Conservation (phyloP, 1,140 invertebrate genomes). For the Drosophila murphyi region DNA sequence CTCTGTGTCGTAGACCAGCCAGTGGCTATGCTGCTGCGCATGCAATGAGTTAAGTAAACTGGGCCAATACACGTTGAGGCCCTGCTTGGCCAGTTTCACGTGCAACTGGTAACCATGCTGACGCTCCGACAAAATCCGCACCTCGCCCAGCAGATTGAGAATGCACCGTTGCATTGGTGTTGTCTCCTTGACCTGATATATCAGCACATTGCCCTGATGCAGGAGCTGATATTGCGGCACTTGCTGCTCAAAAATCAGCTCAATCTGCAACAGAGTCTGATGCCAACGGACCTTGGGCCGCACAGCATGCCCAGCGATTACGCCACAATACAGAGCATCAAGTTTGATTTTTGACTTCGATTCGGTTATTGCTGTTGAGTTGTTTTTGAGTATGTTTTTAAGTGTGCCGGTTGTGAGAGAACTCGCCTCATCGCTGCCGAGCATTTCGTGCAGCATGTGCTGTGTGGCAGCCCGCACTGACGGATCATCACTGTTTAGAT, state of each 20-base stretch:
- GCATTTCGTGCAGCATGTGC: conserved; percentile 8
- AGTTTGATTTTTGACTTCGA: background rate
- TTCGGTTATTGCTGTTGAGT: background rate
- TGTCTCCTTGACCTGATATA: conserved; percentile 27
- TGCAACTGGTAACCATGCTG: conserved; percentile 49
- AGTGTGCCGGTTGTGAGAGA: background rate
- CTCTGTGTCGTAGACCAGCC: conserved; percentile 54
- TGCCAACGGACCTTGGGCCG: conserved; percentile 58
- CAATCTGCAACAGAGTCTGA: conserved; percentile 47
- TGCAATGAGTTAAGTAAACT: conserved; percentile 29
- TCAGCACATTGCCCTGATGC: conserved; percentile 8
- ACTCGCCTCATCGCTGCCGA: background rate
- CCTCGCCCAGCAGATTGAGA: conserved; percentile 54
- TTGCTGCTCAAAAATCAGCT: conserved; percentile 53
- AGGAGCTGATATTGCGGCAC: conserved; percentile 47
- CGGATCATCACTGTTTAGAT: conserved; percentile 8
- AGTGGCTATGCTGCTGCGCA: conserved; percentile 41
- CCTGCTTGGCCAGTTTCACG: conserved; percentile 54
- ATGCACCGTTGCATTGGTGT: conserved; percentile 51
- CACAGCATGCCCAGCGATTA: conserved; percentile 12
- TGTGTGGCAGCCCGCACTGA: background rate
- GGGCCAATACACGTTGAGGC: conserved; percentile 37
- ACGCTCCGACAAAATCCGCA: conserved; percentile 37
- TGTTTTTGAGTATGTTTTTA: background rate
- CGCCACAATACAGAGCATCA: conserved; percentile 15